Evolutionary conservation across 92 coral and sea anemone species (phyloP), one percentile per base, ranked within the genome.

Genomic region (Ricordea florida): DNA sequence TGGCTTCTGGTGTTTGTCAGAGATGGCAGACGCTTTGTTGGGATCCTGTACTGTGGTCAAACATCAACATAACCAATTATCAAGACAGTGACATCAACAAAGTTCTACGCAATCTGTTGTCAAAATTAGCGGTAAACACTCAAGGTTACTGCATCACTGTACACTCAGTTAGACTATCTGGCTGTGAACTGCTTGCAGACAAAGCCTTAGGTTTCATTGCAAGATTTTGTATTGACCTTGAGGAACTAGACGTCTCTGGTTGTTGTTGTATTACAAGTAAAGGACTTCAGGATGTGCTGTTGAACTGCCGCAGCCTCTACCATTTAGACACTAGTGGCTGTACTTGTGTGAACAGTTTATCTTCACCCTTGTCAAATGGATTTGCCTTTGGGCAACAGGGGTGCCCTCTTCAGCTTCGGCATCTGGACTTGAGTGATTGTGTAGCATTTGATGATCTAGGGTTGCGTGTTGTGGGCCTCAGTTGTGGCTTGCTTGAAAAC

Each of bases 371-470:
- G 56, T 58, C 92, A 26, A 94, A 93, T 68, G 97, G 97, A 40
- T 92, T 92, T 30, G 81, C 88, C 26, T 13, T 85, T 61, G 93
- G 94, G 41, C 83, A 92, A 46, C 84, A 85, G 28, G 91, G 96
- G 21, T 72, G 81, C 56, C 86, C 76, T 55, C 74, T 91, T 13
- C 89, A 77, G 67, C 61, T 94, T 52, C 87, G 70, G 36, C 85
- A 92, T 49, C 83, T 94, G 80, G 97, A 94, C 64, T 52, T 94
- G 45, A 92, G 97, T 79, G 98, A 94, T 58, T 94, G 98, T 79
- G 97, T 92, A 9, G 98, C 98, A 53, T 93, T 94, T 74, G 98
- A 94, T 80, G 98, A 94, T 74, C 53, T 94, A 35, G 98, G 98
- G 30, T 65, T 94, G 34, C 44, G 98, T 64, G 84, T 87, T 13